A percentile compares a stretch with the other conserved stretches of the same genome.
phyloP scores from a whole-genome alignment of 2,113 vertebrate genomes.

The Pomatostomus ruficeps region DNA sequence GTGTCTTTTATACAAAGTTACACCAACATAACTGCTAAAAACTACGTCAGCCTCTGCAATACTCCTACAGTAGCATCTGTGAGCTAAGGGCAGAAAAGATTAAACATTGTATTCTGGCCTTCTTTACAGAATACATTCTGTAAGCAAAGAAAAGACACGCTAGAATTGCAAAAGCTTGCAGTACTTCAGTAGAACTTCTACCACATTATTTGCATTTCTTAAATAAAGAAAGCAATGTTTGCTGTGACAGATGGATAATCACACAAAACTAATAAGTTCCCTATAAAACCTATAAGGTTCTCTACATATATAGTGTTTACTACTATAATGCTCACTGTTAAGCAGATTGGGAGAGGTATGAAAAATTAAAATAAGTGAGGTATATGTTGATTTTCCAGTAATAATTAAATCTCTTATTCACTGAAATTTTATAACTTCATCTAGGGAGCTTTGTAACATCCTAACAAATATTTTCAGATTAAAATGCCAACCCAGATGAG shows the following conservation, averaged over 20 bases:
- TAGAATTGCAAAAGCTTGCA: not conserved
- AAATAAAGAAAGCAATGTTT: not conserved
- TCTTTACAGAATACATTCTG: not conserved
- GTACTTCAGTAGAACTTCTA: not conserved
- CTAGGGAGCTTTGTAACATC: not conserved
- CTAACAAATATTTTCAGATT: not conserved
- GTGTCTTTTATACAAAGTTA: constrained; percentile 47
- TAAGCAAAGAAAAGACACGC: not conserved
- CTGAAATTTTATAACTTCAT: not conserved
- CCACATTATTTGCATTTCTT: not conserved
- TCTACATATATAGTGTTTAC: not conserved
- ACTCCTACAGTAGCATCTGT: constrained; percentile 63
- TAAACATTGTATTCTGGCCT: constrained; percentile 10
- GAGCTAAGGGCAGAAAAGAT: constrained; percentile 42
- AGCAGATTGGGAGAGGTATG: not conserved
- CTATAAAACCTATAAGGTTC: not conserved
- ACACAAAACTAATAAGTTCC: not conserved
- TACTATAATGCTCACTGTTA: not conserved
- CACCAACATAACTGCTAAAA: constrained; percentile 63
- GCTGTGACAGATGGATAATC: not conserved
- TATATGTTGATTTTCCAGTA: not conserved
- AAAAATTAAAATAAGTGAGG: not conserved
- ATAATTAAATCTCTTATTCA: not conserved
- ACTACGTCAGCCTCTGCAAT: constrained; percentile 55
- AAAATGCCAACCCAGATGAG: not conserved